Conservation (phyloP, 2,797 vertebrate species). For the Sibirionetta formosa region DNA sequence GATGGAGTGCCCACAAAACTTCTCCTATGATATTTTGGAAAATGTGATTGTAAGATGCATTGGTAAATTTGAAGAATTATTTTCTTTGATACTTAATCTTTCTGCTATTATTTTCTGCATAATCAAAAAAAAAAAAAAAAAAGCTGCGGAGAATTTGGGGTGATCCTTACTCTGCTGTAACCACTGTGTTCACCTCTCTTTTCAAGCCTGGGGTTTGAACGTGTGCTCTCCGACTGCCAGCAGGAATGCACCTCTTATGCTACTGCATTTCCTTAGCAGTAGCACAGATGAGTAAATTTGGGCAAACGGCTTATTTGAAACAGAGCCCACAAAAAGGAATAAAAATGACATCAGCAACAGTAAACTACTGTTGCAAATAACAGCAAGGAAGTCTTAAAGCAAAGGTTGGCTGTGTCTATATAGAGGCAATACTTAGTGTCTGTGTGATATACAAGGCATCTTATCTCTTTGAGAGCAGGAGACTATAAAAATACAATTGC, state of each 20-base stretch:
- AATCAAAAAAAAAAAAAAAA: background rate
- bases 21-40: background rate
- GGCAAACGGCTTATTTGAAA: constrained; percentile 60
- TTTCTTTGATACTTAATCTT: background rate
- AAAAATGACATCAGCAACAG: constrained; percentile 73
- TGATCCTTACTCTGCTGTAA: background rate
- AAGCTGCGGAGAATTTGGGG: background rate
- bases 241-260: background rate
- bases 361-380: constrained; percentile 74
- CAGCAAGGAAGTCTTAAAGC: constrained; percentile 50
- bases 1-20: background rate
- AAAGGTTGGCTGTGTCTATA: constrained; percentile 75
- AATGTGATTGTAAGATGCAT: background rate
- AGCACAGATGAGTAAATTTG: constrained; percentile 61
- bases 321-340: constrained; percentile 58
- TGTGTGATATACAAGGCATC: constrained; percentile 79
- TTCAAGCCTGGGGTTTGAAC: background rate
- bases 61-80: background rate
- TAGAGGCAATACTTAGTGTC: constrained; percentile 76
- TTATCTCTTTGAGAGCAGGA: constrained; percentile 85
- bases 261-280: background rate
- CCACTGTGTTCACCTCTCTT: background rate
- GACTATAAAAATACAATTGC: constrained; percentile 86
- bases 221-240: background rate
- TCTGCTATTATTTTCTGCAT: background rate